Evolutionary conservation across 2,797 vertebrate genomes (phyloP).

Genomic region (Antrozous pallidus): DNA sequence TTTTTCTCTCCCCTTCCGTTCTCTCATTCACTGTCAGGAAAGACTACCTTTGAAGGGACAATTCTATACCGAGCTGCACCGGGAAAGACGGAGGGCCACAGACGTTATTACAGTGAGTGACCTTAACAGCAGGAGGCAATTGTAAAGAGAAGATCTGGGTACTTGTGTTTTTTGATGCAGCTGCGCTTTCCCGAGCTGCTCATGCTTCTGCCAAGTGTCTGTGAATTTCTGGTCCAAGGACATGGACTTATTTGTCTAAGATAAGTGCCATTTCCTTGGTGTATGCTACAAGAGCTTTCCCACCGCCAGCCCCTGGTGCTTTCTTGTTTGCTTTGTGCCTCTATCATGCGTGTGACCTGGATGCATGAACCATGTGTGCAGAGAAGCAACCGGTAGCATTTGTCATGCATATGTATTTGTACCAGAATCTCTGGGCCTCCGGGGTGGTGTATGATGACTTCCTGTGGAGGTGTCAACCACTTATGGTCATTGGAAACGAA

Average conservation of each 20-base stretch:
- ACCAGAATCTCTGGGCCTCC: conserved; percentile 16
- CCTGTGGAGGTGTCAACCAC: background rate
- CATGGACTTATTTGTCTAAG: conserved; percentile 75
- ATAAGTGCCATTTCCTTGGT: conserved; percentile 75
- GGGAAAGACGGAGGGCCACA: conserved; percentile 87
- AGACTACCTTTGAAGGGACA: conserved; percentile 88
- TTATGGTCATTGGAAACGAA: background rate
- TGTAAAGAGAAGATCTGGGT: conserved; percentile 76
- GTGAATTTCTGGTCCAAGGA: conserved; percentile 75
- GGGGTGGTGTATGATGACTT: conserved; percentile 41
- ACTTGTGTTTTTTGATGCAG: conserved; percentile 77
- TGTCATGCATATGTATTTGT: conserved; percentile 32
- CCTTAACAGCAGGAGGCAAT: conserved; percentile 78
- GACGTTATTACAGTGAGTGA: conserved; percentile 89
- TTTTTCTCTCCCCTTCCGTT: conserved; percentile 80
- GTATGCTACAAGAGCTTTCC: conserved; percentile 43
- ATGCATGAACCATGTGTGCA: conserved; percentile 67
- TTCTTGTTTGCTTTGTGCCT: conserved; percentile 68
- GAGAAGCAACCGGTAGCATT: conserved; percentile 24
- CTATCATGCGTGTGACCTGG: conserved; percentile 46
- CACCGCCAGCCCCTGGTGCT: conserved; percentile 35
- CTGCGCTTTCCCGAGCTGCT: conserved; percentile 76
- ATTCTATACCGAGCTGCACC: conserved; percentile 86
- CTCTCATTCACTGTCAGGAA: conserved; percentile 86
- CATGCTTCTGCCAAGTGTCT: conserved; percentile 71